Conservation (phyloP, 1,140 invertebrate genomes). For the Zaprionus gabonicus region DNA sequence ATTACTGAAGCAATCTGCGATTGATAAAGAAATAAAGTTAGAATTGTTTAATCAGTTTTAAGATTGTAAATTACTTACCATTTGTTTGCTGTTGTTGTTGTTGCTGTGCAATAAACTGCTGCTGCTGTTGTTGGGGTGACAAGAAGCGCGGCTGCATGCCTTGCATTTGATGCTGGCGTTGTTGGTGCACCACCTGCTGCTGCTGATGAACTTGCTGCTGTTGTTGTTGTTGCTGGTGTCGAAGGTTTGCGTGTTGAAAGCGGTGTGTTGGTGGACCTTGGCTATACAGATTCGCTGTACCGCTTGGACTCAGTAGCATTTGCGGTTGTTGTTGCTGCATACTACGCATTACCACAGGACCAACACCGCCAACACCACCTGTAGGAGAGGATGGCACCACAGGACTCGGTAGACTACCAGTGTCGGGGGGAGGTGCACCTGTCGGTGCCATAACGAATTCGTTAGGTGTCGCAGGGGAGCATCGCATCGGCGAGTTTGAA, state of each 20-base stretch:
- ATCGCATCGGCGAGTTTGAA: slow-evolving; percentile 68
- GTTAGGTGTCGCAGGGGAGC: slow-evolving; percentile 59
- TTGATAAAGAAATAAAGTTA: not conserved
- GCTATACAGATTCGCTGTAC: slow-evolving; percentile 57
- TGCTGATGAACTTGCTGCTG: slow-evolving; percentile 75
- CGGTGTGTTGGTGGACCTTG: slow-evolving; percentile 71
- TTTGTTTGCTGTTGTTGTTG: slow-evolving; percentile 54
- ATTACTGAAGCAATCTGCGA: slow-evolving; percentile 66
- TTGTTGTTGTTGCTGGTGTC: slow-evolving; percentile 31
- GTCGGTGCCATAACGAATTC: slow-evolving; percentile 58
- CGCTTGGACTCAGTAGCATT: slow-evolving; percentile 67
- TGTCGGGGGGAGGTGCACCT: slow-evolving; percentile 51
- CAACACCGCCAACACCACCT: slow-evolving; percentile 24
- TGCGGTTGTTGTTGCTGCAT: slow-evolving; percentile 74
- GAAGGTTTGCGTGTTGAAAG: slow-evolving; percentile 67
- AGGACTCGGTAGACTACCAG: slow-evolving; percentile 60
- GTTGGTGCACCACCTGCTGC: slow-evolving; percentile 80
- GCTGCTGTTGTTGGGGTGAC: slow-evolving; percentile 49
- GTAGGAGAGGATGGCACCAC: slow-evolving; percentile 73
- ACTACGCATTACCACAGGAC: slow-evolving; percentile 64
- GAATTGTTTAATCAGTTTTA: not conserved
- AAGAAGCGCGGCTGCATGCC: slow-evolving; percentile 65
- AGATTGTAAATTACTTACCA: slow-evolving; percentile 38
- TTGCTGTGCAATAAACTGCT: slow-evolving; percentile 48
- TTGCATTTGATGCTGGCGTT: slow-evolving; percentile 64